These are phyloP conservation scores for Amphiura filiformis DNA, from an alignment of 35 echinoderm and acorn worm species.

Conservation along the genomic window DNA sequence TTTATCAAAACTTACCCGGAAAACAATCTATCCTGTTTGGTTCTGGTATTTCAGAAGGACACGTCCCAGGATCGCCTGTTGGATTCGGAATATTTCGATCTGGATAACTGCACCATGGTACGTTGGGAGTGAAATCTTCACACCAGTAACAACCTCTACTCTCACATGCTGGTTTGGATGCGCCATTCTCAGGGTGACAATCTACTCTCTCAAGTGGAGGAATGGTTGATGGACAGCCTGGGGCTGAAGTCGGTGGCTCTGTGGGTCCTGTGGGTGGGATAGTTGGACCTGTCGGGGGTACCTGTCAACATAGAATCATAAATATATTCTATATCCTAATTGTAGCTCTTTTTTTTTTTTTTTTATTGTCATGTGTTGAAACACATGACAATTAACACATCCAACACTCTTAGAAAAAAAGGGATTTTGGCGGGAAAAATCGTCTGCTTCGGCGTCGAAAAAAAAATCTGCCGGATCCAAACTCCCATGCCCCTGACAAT, in stretches of 20 bases:
- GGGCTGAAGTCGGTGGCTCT: not conserved
- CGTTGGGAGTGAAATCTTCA: conserved; percentile 24
- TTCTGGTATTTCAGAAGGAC: conserved; percentile 58
- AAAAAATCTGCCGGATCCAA: too few species aligned
- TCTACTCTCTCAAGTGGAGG: conserved; percentile 44
- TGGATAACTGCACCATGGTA: conserved; percentile 83
- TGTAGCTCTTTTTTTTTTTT: too few species aligned
- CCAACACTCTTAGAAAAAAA: too few species aligned
- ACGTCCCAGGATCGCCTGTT: not conserved
- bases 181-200: conserved; percentile 50
- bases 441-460: too few species aligned
- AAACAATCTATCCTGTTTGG: conserved; percentile 51
- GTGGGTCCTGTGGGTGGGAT: not conserved
- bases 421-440: too few species aligned
- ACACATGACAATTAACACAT: too few species aligned
- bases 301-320: conserved; percentile 62
- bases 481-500: too few species aligned
- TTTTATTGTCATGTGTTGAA: too few species aligned
- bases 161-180: conserved; percentile 29
- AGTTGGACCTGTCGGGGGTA: too few species aligned
- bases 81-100: not conserved
- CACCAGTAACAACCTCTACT: conserved; percentile 68
- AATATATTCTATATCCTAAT: too few species aligned
- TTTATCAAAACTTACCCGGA: too few species aligned
- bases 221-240: conserved; percentile 47